phyloP scores from a whole-genome alignment of 2,888 invertebrate genomes.

The Eupithecia inturbata region DNA sequence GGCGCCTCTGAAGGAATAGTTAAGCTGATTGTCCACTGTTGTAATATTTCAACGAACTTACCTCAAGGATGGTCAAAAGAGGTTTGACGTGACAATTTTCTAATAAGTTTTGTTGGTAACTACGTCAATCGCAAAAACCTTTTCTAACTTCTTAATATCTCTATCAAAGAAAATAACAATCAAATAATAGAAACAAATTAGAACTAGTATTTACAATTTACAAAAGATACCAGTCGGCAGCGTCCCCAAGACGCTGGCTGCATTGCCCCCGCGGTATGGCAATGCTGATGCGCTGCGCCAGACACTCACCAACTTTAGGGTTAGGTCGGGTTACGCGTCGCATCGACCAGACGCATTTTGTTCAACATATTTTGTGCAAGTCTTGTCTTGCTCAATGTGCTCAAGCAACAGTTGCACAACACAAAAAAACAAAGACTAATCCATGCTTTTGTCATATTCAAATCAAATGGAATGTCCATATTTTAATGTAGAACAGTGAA shows the following conservation, averaged over 20 bases:
- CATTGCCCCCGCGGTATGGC: too few relatives aligned
- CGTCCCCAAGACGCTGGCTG: too few relatives aligned
- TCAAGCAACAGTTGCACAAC: background rate
- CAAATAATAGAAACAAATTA: too few relatives aligned
- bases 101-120: background rate
- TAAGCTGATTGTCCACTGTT: slow-evolving; percentile 14
- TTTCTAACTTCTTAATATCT: background rate
- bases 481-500: background rate
- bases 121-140: background rate
- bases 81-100: slow-evolving; percentile 2
- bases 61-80: background rate
- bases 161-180: too few relatives aligned
- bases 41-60: slow-evolving; percentile 14
- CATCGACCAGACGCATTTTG: too few relatives aligned
- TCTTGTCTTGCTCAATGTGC: background rate
- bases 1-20: slow-evolving; percentile 18
- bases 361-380: background rate
- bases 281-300: too few relatives aligned
- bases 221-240: too few relatives aligned
- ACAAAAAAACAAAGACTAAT: background rate
- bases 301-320: too few relatives aligned
- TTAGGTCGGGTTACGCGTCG: too few relatives aligned
- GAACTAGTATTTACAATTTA: too few relatives aligned
- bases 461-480: background rate
- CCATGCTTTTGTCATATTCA: background rate